A percentile compares a stretch with the other conserved stretches of the same genome.
phyloP scores from a whole-genome alignment of 2,888 invertebrate species.

The Chaitophorus viminalis region DNA sequence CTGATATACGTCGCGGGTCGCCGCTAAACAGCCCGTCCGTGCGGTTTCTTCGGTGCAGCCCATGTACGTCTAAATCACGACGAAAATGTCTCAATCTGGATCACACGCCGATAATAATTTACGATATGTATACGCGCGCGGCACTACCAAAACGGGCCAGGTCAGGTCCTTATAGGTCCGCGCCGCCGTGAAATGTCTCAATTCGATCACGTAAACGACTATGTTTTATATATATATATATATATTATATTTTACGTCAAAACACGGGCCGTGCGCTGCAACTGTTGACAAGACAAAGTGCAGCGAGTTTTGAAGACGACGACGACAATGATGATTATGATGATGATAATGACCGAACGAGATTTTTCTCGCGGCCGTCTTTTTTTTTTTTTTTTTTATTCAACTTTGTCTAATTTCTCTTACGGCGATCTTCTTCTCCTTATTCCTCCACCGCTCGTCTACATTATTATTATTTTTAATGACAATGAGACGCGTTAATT shows the following conservation, averaged over 20 bases:
- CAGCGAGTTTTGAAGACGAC: conserved; percentile 23
- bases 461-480: conserved; percentile 1
- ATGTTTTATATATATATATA: too few relatives aligned
- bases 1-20: conserved; percentile 39
- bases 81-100: conserved; percentile 60
- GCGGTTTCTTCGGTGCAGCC: conserved; percentile 40
- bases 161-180: conserved; percentile 37
- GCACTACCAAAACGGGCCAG: conserved; percentile 51
- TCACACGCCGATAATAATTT: conserved; percentile 52
- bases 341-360: conserved; percentile 20
- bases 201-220: conserved; percentile 42
- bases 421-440: not conserved
- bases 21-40: conserved; percentile 35
- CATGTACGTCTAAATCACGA: conserved; percentile 59
- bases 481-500: conserved; percentile 49
- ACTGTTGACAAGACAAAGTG: conserved; percentile 18
- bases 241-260: not conserved
- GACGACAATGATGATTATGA: not conserved
- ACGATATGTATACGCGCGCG: conserved; percentile 17
- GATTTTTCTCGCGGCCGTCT: conserved; percentile 1
- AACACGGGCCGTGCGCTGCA: not conserved
- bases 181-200: conserved; percentile 42
- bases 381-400: not conserved
- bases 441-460: not conserved
- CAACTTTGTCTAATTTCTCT: not conserved